phyloP scores from a whole-genome alignment of 2,113 vertebrate species.

The Sakesphorus luctuosus region DNA sequence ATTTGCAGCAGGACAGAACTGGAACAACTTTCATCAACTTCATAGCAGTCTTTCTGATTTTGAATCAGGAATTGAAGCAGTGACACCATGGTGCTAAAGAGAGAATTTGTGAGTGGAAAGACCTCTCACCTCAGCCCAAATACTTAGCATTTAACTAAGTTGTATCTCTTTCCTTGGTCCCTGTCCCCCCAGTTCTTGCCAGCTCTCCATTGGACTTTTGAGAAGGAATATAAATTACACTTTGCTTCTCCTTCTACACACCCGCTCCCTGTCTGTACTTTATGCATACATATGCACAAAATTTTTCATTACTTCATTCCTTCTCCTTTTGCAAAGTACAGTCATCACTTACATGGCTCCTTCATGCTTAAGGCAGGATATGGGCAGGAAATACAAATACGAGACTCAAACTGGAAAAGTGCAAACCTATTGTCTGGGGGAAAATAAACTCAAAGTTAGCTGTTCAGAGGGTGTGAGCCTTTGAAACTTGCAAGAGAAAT shows the following conservation, averaged over 20 bases:
- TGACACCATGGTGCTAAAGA: not conserved
- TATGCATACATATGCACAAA: not conserved
- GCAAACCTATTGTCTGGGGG: slow-evolving; percentile 63
- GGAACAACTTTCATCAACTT: accelerated
- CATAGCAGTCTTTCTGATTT: not conserved
- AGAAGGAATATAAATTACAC: not conserved
- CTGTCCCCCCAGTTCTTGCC: not conserved
- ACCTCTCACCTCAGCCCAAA: not conserved
- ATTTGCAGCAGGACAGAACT: not conserved
- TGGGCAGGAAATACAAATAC: slow-evolving; percentile 59
- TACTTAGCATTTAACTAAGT: not conserved
- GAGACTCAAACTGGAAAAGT: slow-evolving; percentile 67
- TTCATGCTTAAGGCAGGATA: slow-evolving; percentile 60
- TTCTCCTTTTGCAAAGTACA: slow-evolving; percentile 39
- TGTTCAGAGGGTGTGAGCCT: slow-evolving; percentile 28
- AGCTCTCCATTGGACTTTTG: not conserved
- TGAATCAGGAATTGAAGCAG: not conserved
- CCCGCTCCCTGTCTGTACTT: not conserved
- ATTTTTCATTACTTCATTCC: not conserved
- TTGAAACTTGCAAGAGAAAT: slow-evolving; percentile 34
- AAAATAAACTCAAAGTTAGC: slow-evolving; percentile 60
- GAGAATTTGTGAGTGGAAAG: not conserved
- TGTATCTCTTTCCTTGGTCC: not conserved
- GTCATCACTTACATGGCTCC: slow-evolving; percentile 45
- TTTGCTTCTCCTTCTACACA: not conserved